These are phyloP conservation scores for Lasioglossum lativentre DNA, from an alignment of 2,888 invertebrate species.

Conservation along the genomic window DNA sequence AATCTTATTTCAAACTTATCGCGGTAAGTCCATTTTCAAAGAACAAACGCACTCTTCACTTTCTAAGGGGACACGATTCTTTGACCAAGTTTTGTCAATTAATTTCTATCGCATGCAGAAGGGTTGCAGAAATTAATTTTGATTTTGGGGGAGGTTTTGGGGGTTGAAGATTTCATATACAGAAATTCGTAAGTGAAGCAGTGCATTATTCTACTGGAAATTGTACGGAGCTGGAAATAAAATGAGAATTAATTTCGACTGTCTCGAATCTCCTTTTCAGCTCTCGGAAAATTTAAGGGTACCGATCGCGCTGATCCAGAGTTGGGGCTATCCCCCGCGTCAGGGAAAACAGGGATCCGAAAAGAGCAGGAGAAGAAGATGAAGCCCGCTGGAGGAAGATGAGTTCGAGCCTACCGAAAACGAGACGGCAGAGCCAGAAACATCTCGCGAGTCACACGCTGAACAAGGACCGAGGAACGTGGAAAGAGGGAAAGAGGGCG, in stretches of 20 bases:
- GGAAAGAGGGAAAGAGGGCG: not conserved
- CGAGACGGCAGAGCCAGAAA: conserved; percentile 52
- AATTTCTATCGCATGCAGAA: too few species aligned
- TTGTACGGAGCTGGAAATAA: too few species aligned
- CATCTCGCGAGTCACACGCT: conserved; percentile 60
- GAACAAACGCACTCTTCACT: not conserved
- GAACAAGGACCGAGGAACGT: conserved; percentile 20
- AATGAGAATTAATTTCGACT: not conserved
- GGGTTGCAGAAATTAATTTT: too few species aligned
- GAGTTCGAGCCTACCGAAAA: conserved; percentile 55
- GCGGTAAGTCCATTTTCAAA: not conserved
- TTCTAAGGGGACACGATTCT: not conserved
- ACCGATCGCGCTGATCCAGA: not conserved
- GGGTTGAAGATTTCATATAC: too few species aligned
- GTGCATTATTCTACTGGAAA: too few species aligned
- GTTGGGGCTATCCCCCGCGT: not conserved
- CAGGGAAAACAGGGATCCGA: conserved; percentile 33
- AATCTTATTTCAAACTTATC: not conserved
- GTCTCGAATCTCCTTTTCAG: not conserved
- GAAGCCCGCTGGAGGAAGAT: conserved; percentile 34
- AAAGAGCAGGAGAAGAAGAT: conserved; percentile 38
- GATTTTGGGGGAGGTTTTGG: too few species aligned
- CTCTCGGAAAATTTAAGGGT: not conserved
- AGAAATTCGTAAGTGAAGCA: too few species aligned
- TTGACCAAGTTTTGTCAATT: not conserved